These are phyloP conservation scores for Caenorhabditis sp. DNA, from an alignment of 2,888 invertebrate genomes.

Conservation along the genomic window DNA sequence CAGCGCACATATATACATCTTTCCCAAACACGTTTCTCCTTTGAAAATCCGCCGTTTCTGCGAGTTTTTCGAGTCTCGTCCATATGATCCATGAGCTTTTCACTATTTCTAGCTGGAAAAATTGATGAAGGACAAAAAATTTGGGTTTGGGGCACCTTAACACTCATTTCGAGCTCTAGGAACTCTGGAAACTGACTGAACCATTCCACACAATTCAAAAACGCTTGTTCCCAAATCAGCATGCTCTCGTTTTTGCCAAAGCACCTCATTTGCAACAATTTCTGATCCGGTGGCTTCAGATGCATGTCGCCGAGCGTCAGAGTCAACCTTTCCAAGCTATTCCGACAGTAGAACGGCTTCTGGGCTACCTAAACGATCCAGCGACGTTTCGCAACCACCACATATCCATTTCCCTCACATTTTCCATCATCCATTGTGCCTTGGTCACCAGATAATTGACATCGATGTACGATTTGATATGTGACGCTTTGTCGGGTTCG, in stretches of 20 bases:
- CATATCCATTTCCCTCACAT: constrained; percentile 7
- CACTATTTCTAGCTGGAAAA: constrained; percentile 24
- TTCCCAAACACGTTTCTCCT: constrained; percentile 6
- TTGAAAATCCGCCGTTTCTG: constrained; percentile 35
- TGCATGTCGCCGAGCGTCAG: constrained; percentile 31
- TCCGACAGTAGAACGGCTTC: constrained; percentile 8
- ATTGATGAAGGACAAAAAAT: too few relatives aligned
- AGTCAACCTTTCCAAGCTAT: constrained; percentile 28
- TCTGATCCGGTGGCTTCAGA: constrained; percentile 8
- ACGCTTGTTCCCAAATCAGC: constrained; percentile 26
- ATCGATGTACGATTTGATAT: constrained; percentile 21
- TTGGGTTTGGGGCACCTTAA: too few relatives aligned
- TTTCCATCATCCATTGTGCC: constrained; percentile 9
- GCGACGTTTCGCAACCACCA: too few relatives aligned
- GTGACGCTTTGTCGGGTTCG: constrained; percentile 26
- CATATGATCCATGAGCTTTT: constrained; percentile 28
- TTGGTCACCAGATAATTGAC: constrained; percentile 21
- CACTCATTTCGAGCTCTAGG: background rate
- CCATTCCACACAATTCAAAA: constrained; percentile 30
- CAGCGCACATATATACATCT: constrained; percentile 20
- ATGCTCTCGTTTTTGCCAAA: constrained; percentile 36
- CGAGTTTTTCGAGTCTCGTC: constrained; percentile 25
- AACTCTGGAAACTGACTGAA: constrained; percentile 43
- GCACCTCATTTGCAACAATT: constrained; percentile 5
- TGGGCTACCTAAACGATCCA: background rate